A percentile compares a stretch with the other conserved stretches of the same genome.
phyloP scores from a whole-genome alignment of 2,888 invertebrate species.

The Synanthedon myopaeformis region DNA sequence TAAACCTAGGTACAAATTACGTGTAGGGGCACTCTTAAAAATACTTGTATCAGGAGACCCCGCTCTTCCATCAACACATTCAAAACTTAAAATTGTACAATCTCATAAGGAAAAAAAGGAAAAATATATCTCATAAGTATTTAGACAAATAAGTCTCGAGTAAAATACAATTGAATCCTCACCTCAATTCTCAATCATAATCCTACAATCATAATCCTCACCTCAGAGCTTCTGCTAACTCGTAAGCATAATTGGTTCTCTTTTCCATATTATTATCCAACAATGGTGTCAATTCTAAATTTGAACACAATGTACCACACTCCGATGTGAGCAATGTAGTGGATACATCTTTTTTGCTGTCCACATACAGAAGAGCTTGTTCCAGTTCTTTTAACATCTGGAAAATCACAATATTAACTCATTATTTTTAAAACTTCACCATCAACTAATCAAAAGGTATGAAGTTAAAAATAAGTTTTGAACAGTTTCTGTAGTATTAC shows the following conservation, averaged over 20 bases:
- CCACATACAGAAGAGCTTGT: slow-evolving; percentile 69
- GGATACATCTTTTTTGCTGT: slow-evolving; percentile 53
- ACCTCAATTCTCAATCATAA: too few relatives aligned
- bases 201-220: slow-evolving; percentile 42
- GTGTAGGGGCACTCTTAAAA: too few relatives aligned
- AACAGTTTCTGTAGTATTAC: too few relatives aligned
- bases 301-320: slow-evolving; percentile 83
- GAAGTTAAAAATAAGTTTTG: too few relatives aligned
- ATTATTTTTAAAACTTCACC: too few relatives aligned
- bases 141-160: not conserved
- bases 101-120: too few relatives aligned
- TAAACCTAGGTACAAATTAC: too few relatives aligned
- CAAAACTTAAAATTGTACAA: too few relatives aligned
- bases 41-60: too few relatives aligned
- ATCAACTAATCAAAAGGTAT: too few relatives aligned
- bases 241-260: slow-evolving; percentile 73
- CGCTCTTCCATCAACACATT: too few relatives aligned
- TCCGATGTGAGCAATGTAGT: slow-evolving; percentile 82
- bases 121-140: too few relatives aligned
- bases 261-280: slow-evolving; percentile 71
- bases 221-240: slow-evolving; percentile 80
- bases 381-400: slow-evolving; percentile 83
- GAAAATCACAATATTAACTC: slow-evolving; percentile 9
- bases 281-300: slow-evolving; percentile 81
- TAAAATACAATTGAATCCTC: slow-evolving; percentile 9